phyloP scores from a whole-genome alignment of 2,113 vertebrate species.

The Nesospiza acunhae region DNA sequence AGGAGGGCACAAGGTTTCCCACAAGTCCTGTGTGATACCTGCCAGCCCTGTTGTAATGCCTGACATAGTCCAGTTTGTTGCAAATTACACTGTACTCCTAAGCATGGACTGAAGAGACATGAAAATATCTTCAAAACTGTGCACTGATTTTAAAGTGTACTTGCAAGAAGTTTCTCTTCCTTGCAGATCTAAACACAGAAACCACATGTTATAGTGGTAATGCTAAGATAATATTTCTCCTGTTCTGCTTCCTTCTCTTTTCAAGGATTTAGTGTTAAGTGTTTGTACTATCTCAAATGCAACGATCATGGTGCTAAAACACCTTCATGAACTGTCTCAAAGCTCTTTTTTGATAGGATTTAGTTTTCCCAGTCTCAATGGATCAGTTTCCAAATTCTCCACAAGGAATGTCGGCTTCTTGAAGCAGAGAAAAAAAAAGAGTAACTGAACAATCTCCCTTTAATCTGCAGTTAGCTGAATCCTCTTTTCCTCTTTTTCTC shows the following conservation, averaged over 20 bases:
- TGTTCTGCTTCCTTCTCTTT: neutral
- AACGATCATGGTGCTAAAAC: neutral
- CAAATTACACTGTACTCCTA: neutral
- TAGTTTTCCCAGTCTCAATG: neutral
- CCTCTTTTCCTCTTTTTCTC: conserved; percentile 21
- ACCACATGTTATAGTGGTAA: neutral
- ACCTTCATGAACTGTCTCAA: neutral
- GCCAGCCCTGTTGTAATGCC: neutral
- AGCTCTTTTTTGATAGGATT: neutral
- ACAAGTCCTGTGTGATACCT: neutral
- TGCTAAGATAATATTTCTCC: neutral
- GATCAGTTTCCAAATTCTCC: neutral
- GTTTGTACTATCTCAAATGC: neutral
- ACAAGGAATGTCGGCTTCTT: neutral
- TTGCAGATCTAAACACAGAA: neutral
- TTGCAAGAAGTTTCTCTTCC: neutral
- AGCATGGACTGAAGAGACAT: neutral
- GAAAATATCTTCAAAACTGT: neutral
- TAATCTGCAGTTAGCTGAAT: conserved; percentile 31
- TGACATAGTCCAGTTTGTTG: neutral
- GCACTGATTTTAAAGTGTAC: neutral
- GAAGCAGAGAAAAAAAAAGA: neutral
- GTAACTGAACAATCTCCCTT: neutral
- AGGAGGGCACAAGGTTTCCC: neutral
- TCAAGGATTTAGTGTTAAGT: neutral